Evolutionary conservation across 92 coral and sea anemone genomes (phyloP).

Genomic region (Epizoanthus stellaris): DNA sequence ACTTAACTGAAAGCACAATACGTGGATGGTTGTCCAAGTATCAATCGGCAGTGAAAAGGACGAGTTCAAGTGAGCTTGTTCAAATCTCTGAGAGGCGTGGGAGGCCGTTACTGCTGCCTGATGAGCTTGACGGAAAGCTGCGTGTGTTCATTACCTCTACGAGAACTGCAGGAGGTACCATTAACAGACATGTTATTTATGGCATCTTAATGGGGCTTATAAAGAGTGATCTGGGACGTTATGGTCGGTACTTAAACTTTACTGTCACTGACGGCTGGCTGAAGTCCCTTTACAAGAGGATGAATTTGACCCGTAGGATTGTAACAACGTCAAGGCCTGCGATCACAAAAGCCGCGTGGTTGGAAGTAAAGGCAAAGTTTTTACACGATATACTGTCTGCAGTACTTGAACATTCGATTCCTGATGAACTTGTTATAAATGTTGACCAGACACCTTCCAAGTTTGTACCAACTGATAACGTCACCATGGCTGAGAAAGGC

Average conservation of each 20-base stretch:
- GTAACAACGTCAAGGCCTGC: slow-evolving; percentile 64
- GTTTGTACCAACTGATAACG: slow-evolving; percentile 57
- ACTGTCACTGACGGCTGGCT: slow-evolving; percentile 57
- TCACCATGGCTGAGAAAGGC: slow-evolving; percentile 11
- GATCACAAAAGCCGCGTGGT: slow-evolving; percentile 50
- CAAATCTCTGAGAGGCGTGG: slow-evolving; percentile 40
- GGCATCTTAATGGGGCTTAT: slow-evolving; percentile 61
- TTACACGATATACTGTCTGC: slow-evolving; percentile 46
- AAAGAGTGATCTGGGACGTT: slow-evolving; percentile 57
- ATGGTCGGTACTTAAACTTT: slow-evolving; percentile 48
- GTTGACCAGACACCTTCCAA: slow-evolving; percentile 61
- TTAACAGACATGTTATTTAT: slow-evolving; percentile 55
- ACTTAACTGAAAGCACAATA: slow-evolving; percentile 41
- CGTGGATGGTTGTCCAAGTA: slow-evolving; percentile 25
- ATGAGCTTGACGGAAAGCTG: slow-evolving; percentile 45
- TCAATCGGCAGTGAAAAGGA: slow-evolving; percentile 11
- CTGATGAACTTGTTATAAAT: slow-evolving; percentile 43
- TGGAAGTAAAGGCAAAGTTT: slow-evolving; percentile 59
- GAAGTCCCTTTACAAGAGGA: slow-evolving; percentile 60
- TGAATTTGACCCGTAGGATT: slow-evolving; percentile 52
- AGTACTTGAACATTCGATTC: slow-evolving; percentile 42
- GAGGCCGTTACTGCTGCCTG: slow-evolving; percentile 36
- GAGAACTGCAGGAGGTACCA: slow-evolving; percentile 56
- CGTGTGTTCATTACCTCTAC: slow-evolving; percentile 52
- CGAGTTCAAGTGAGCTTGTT: slow-evolving; percentile 13